A percentile compares a stretch with the other conserved stretches of the same genome.
These are phyloP conservation scores for Crotalus helleri DNA, from an alignment of 2,113 vertebrate species.

Conservation along the genomic window DNA sequence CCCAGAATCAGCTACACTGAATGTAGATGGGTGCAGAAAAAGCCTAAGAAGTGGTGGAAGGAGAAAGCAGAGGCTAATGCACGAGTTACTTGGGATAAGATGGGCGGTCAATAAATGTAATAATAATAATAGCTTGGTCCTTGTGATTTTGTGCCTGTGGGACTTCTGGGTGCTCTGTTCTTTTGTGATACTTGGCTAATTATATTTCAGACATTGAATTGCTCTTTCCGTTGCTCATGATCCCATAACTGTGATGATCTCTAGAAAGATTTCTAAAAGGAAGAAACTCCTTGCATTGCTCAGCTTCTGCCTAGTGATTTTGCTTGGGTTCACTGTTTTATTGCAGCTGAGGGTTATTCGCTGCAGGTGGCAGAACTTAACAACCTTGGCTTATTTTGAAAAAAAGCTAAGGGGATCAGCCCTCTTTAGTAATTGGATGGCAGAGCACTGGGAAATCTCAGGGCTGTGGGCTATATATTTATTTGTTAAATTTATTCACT, in stretches of 20 bases:
- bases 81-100: neutral
- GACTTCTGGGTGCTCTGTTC: neutral
- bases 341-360: neutral
- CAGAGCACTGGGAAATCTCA: neutral
- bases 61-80: neutral
- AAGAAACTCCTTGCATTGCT: neutral
- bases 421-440: neutral
- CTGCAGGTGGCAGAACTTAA: neutral
- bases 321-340: neutral
- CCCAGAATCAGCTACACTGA: neutral
- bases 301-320: neutral
- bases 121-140: neutral
- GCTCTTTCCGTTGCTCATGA: neutral
- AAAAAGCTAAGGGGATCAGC: neutral
- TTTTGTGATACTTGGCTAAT: neutral
- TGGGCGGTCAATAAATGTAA: too few species aligned
- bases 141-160: neutral
- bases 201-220: neutral
- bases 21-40: neutral
- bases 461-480: neutral
- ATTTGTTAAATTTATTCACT: neutral
- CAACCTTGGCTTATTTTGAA: neutral
- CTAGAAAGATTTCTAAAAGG: neutral
- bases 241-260: neutral
- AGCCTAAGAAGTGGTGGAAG: neutral